Percentiles rank a stretch among this genome's conserved stretches.
Evolutionary conservation across 2,797 vertebrate species (phyloP).

Genomic region (Microcaecilia unicolor): DNA sequence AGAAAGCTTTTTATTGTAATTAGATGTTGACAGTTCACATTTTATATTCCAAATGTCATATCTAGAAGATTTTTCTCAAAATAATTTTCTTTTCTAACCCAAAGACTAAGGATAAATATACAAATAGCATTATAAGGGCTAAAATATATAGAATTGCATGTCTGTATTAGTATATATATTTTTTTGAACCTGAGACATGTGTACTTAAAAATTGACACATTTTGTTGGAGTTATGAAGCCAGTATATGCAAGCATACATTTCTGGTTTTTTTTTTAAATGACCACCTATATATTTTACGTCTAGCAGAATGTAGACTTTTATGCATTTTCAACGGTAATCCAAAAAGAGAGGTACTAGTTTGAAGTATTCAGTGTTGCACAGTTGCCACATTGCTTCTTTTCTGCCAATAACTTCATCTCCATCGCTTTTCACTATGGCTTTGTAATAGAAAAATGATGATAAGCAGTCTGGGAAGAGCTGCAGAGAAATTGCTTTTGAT

Average conservation of each 20-base stretch:
- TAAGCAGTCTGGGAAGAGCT: background rate
- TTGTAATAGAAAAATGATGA: conserved; percentile 18
- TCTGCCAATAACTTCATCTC: conserved; percentile 18
- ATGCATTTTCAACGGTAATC: conserved; percentile 18
- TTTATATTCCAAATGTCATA: background rate
- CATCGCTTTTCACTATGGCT: conserved; percentile 25
- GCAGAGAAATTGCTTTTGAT: background rate
- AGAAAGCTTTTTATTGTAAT: background rate
- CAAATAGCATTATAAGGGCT: conserved; percentile 17
- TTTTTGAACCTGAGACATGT: background rate
- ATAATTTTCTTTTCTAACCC: background rate
- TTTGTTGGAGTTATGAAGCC: background rate
- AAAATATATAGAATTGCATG: conserved; percentile 20
- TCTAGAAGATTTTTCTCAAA: conserved; percentile 24
- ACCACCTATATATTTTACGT: background rate
- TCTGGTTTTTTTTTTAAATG: background rate
- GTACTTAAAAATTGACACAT: too few species aligned
- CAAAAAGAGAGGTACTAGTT: conserved; percentile 12
- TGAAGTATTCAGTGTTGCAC: conserved; percentile 10
- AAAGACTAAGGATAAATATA: background rate
- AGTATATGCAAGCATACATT: background rate
- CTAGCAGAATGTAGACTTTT: background rate
- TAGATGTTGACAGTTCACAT: too few species aligned
- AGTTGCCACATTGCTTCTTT: conserved; percentile 8
- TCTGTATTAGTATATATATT: background rate